A percentile compares a stretch with the other conserved stretches of the same genome.
Evolutionary conservation across 2,888 invertebrate genomes (phyloP).

Genomic region (Crocallis elinguaria): DNA sequence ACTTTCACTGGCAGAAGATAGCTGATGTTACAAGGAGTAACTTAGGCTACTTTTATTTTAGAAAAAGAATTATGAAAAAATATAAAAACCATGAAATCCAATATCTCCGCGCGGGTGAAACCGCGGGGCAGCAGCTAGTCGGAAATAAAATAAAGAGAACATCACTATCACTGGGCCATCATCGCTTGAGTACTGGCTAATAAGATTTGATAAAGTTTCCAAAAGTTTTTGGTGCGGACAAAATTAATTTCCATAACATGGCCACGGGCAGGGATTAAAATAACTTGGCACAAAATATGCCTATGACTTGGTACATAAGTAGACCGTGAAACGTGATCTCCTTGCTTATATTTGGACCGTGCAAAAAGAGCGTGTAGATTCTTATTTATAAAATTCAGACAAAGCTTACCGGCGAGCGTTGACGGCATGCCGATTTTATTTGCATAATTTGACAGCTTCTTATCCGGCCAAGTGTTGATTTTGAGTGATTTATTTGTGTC

Average conservation of each 20-base stretch:
- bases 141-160: too few species aligned
- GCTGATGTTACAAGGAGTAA: too few species aligned
- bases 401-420: slow-evolving; percentile 23
- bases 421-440: slow-evolving; percentile 27
- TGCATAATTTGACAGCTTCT: slow-evolving; percentile 32
- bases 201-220: too few species aligned
- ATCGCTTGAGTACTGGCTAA: too few species aligned
- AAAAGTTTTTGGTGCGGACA: background rate
- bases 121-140: too few species aligned
- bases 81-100: too few species aligned
- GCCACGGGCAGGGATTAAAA: background rate
- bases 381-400: slow-evolving; percentile 13
- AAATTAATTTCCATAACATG: background rate
- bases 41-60: too few species aligned
- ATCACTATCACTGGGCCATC: too few species aligned
- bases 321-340: background rate
- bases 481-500: slow-evolving; percentile 33
- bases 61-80: too few species aligned
- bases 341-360: slow-evolving; percentile 9
- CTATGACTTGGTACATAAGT: background rate
- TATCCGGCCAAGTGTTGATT: slow-evolving; percentile 22
- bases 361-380: slow-evolving; percentile 9
- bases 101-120: too few species aligned
- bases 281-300: background rate
- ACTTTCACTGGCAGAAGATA: too few species aligned